phyloP scores from a whole-genome alignment of 2,113 vertebrate genomes.

The Periophthalmodon schlosseri region DNA sequence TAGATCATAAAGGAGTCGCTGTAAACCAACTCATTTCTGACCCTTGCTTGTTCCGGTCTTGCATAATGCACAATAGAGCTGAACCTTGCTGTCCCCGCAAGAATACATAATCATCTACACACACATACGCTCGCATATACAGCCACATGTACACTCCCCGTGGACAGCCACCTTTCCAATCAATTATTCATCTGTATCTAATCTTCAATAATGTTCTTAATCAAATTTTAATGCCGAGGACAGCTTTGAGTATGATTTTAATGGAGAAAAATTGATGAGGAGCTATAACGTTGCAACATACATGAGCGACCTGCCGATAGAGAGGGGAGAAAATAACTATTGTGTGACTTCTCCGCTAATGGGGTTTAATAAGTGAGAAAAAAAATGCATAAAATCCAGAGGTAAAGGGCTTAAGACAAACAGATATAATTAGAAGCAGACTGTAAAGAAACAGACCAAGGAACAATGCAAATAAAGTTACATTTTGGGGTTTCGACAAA shows the following conservation, averaged over 20 bases:
- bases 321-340: conserved; percentile 27
- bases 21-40: conserved; percentile 30
- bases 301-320: conserved; percentile 18
- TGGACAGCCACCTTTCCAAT: conserved; percentile 52
- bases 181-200: conserved; percentile 63
- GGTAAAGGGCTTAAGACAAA: conserved; percentile 33
- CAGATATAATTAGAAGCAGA: not conserved
- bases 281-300: conserved; percentile 21
- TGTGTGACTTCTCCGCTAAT: conserved; percentile 49
- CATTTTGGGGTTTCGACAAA: not conserved
- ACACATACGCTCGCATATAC: conserved; percentile 12
- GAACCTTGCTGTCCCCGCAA: conserved; percentile 7
- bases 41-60: conserved; percentile 25
- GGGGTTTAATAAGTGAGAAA: conserved; percentile 61
- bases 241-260: conserved; percentile 35
- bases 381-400: conserved; percentile 9
- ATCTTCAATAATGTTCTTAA: conserved; percentile 61
- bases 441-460: conserved; percentile 10
- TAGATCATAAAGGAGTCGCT: conserved; percentile 39
- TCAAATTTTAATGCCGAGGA: conserved; percentile 59
- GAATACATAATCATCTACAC: conserved; percentile 14
- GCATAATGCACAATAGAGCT: not conserved
- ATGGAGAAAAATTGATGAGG: conserved; percentile 32
- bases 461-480: not conserved
- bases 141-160: conserved; percentile 18